Evolutionary conservation across 2,113 vertebrate genomes (phyloP).

Genomic region (Rhinolophus sinicus): DNA sequence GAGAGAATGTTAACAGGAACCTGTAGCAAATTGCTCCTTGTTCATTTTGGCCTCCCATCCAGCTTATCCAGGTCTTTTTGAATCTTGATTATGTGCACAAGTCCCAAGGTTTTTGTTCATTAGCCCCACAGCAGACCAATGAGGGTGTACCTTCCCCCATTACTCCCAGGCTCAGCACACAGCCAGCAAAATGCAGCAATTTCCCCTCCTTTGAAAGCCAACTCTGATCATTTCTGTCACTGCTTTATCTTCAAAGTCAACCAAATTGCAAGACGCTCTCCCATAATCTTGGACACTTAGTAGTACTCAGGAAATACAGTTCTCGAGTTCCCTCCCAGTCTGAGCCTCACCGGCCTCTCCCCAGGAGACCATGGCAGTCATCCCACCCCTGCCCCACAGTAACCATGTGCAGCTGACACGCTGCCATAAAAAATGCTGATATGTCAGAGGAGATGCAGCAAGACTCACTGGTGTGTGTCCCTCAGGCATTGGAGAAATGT

Average conservation of each 20-base stretch:
- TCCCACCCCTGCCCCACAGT: too few species aligned
- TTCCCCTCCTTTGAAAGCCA: neutral
- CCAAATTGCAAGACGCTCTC: neutral
- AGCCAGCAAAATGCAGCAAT: neutral
- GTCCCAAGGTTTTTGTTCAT: neutral
- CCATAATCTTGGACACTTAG: neutral
- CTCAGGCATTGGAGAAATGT: too few species aligned
- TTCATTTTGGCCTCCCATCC: neutral
- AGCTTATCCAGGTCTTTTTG: neutral
- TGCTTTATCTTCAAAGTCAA: neutral
- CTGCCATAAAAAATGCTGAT: neutral
- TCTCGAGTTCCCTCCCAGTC: neutral
- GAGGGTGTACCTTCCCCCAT: neutral
- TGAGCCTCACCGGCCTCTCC: neutral
- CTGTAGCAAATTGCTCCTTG: neutral
- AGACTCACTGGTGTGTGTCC: too few species aligned
- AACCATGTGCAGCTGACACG: neutral
- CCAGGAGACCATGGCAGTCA: too few species aligned
- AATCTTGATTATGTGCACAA: neutral
- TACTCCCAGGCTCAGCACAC: neutral
- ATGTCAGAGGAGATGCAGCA: too few species aligned
- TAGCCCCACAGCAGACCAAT: neutral
- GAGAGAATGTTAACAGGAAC: neutral
- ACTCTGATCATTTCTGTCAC: neutral
- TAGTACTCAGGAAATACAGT: neutral